phyloP scores from a whole-genome alignment of 2,888 invertebrate species.

The Peribatodes rhomboidaria region DNA sequence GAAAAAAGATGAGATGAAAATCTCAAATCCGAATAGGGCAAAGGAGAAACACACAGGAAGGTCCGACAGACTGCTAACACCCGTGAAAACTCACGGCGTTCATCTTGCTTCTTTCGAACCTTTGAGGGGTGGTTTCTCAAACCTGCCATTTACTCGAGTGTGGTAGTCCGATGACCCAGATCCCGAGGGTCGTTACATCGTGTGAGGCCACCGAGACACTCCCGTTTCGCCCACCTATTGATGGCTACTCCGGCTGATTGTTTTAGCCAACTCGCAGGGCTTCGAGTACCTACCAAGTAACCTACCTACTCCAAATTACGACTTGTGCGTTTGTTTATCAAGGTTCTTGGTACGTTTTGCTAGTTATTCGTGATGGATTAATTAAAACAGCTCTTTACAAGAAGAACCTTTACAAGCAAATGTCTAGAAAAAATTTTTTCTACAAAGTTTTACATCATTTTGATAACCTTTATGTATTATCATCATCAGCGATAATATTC shows the following conservation, averaged over 20 bases:
- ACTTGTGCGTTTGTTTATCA: constrained; percentile 17
- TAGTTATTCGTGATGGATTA: too few relatives aligned
- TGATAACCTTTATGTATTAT: too few relatives aligned
- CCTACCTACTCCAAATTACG: background rate
- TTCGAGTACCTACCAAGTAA: background rate
- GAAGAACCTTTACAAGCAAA: too few relatives aligned
- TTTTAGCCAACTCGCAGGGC: constrained; percentile 28
- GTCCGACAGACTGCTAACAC: too few relatives aligned
- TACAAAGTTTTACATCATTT: too few relatives aligned
- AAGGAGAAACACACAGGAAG: too few relatives aligned
- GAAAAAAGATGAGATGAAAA: too few relatives aligned
- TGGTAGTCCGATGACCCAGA: constrained; percentile 35
- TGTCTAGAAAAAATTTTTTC: too few relatives aligned
- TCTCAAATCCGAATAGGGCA: too few relatives aligned
- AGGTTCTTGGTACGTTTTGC: too few relatives aligned
- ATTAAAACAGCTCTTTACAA: too few relatives aligned
- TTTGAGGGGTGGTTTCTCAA: constrained; percentile 7
- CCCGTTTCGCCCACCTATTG: constrained; percentile 40
- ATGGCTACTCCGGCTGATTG: constrained; percentile 39
- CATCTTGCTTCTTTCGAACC: background rate
- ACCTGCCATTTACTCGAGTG: constrained; percentile 22
- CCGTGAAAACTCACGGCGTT: background rate
- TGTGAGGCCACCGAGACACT: constrained; percentile 40
- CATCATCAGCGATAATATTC: too few relatives aligned
- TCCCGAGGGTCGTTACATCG: constrained; percentile 30